Percentiles rank a stretch among this genome's conserved stretches.
phyloP scores from a whole-genome alignment of 1,140 invertebrate genomes.

The Telenomus remus region DNA sequence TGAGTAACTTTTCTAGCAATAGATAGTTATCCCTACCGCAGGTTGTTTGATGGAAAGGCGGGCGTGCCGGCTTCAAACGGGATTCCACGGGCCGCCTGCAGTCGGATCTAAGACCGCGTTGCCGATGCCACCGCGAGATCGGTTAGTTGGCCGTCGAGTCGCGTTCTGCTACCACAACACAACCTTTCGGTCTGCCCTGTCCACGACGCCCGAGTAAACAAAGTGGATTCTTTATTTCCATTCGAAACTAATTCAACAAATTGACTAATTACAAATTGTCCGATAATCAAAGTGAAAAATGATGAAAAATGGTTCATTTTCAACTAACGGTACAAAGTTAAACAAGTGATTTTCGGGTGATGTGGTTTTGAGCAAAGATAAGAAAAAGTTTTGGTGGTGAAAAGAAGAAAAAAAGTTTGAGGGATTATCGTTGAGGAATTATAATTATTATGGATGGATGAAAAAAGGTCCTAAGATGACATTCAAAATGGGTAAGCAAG shows the following conservation, averaged over 20 bases:
- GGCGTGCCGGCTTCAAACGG: slow-evolving; percentile 59
- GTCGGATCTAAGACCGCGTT: slow-evolving; percentile 69
- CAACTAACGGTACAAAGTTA: no score
- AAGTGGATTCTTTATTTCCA: background rate
- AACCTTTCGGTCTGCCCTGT: no score
- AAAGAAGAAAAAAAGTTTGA: slow-evolving; percentile 5
- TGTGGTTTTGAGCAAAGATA: slow-evolving; percentile 8
- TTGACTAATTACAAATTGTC: no score
- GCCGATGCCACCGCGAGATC: slow-evolving; percentile 61
- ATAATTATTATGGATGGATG: slow-evolving; percentile 16
- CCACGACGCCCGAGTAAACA: no score
- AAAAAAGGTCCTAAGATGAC: background rate
- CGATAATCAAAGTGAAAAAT: slow-evolving; percentile 4
- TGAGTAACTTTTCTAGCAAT: slow-evolving; percentile 55
- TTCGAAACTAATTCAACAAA: no score
- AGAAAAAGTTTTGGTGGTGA: no score
- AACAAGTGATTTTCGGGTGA: slow-evolving; percentile 5
- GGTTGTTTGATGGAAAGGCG: slow-evolving; percentile 49
- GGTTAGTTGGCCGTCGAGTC: slow-evolving; percentile 40
- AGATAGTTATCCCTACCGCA: slow-evolving; percentile 46
- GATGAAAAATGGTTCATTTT: background rate
- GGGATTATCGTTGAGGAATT: slow-evolving; percentile 1
- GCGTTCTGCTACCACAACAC: slow-evolving; percentile 4
- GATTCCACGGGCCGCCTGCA: slow-evolving; percentile 67
- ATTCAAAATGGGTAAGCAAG: slow-evolving; percentile 38